phyloP scores from a whole-genome alignment of 2,797 vertebrate genomes.

The Sciurus vulgaris region DNA sequence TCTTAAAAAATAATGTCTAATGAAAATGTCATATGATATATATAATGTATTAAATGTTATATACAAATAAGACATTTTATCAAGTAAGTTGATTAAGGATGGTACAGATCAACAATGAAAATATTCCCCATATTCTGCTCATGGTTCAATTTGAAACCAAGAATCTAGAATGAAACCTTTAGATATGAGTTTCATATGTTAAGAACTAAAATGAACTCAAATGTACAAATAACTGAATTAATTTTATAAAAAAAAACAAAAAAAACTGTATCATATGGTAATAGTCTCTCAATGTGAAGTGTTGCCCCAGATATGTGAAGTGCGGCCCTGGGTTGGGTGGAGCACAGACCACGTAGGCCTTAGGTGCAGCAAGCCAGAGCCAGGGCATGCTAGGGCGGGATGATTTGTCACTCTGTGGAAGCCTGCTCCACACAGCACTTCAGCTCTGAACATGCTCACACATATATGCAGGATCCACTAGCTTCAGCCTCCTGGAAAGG shows the following conservation, averaged over 20 bases:
- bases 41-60: not conserved
- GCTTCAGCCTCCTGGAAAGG: too few species aligned
- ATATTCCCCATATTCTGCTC: not conserved
- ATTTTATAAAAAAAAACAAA: not conserved
- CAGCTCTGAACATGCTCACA: too few species aligned
- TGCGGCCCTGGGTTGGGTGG: too few species aligned
- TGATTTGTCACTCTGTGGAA: too few species aligned
- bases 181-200: not conserved
- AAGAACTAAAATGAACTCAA: not conserved
- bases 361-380: too few species aligned
- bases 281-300: not conserved
- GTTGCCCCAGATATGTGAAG: too few species aligned
- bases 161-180: not conserved
- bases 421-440: too few species aligned
- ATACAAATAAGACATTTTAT: not conserved
- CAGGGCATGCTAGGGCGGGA: too few species aligned
- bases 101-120: not conserved
- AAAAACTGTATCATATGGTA: not conserved
- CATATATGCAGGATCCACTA: too few species aligned
- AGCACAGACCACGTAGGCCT: too few species aligned
- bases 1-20: not conserved
- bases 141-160: not conserved
- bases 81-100: not conserved
- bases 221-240: not conserved
- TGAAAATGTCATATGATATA: not conserved